phyloP scores from a whole-genome alignment of 2,888 invertebrate genomes.

The Trissonchulus sp. region DNA sequence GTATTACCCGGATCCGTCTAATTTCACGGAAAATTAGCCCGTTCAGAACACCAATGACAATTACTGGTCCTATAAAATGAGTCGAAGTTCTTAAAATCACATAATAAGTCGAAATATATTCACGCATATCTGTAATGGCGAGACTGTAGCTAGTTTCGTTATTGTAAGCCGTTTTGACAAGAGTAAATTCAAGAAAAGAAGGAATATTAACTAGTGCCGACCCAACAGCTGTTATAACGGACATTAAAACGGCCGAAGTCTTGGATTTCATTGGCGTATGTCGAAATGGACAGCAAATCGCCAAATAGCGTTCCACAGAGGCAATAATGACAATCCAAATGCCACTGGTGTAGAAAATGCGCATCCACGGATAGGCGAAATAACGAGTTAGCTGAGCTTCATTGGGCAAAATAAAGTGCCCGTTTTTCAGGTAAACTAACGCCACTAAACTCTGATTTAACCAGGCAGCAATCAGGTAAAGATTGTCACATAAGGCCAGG shows the following conservation, averaged over 20 bases:
- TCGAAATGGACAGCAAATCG: slow-evolving; percentile 10
- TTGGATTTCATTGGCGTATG: slow-evolving; percentile 2
- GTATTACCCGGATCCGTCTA: neutral
- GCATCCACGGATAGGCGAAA: neutral
- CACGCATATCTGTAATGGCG: neutral
- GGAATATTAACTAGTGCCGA: neutral
- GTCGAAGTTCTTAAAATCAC: slow-evolving; percentile 4
- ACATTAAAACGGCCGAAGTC: neutral
- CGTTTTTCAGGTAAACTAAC: neutral
- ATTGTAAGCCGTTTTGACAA: neutral
- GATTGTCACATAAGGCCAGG: neutral
- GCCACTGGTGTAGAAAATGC: neutral
- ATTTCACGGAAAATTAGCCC: slow-evolving; percentile 2
- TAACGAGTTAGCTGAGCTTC: neutral
- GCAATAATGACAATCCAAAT: slow-evolving; percentile 13
- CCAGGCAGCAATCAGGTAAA: slow-evolving; percentile 1
- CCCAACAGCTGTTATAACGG: neutral
- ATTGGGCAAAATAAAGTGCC: neutral
- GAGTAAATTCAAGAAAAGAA: neutral
- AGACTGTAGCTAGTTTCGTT: neutral
- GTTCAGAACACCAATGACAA: neutral
- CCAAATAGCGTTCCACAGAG: neutral
- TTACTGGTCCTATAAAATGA: neutral
- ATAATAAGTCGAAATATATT: neutral
- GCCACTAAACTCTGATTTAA: slow-evolving; percentile 10